phyloP scores from a whole-genome alignment of 2,797 vertebrate species.

The Lateolabrax maculatus region DNA sequence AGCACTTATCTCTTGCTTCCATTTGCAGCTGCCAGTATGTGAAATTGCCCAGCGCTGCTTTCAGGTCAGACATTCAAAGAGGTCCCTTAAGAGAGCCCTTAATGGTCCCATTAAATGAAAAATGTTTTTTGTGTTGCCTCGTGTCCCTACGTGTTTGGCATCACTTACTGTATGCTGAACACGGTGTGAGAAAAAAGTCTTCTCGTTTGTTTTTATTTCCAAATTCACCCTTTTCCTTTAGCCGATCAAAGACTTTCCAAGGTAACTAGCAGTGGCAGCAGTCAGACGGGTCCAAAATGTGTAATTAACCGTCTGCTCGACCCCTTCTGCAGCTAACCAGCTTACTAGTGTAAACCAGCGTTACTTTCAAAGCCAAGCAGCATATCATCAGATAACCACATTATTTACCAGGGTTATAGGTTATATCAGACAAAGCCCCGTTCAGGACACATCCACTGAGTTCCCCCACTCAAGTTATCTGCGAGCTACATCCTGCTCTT shows the following conservation, averaged over 20 bases:
- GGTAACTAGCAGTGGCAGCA: not conserved
- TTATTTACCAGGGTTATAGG: not conserved
- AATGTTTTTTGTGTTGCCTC: constrained; percentile 36
- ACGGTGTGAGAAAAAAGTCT: not conserved
- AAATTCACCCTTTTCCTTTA: not conserved
- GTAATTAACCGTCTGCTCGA: not conserved
- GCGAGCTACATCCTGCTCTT: too few relatives aligned
- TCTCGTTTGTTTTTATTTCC: constrained; percentile 1
- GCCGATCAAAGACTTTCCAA: not conserved
- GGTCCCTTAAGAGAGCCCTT: constrained; percentile 50
- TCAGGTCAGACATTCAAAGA: constrained; percentile 63
- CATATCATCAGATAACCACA: not conserved
- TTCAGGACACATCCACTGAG: not conserved
- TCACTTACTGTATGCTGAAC: constrained; percentile 7
- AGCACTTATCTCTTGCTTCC: constrained; percentile 60
- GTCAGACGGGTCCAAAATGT: not conserved
- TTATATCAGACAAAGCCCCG: not conserved
- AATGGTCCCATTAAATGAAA: constrained; percentile 57
- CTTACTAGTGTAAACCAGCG: not conserved
- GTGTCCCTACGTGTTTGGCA: not conserved
- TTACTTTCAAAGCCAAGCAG: not conserved
- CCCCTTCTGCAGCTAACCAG: too few relatives aligned
- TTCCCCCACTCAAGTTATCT: too few relatives aligned
- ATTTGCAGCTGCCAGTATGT: constrained; percentile 64
- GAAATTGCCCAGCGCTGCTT: constrained; percentile 58